Base-by-base conservation (phyloP, 2,888 invertebrate genomes). In the Leptinotarsa rubiginosa region DNA sequence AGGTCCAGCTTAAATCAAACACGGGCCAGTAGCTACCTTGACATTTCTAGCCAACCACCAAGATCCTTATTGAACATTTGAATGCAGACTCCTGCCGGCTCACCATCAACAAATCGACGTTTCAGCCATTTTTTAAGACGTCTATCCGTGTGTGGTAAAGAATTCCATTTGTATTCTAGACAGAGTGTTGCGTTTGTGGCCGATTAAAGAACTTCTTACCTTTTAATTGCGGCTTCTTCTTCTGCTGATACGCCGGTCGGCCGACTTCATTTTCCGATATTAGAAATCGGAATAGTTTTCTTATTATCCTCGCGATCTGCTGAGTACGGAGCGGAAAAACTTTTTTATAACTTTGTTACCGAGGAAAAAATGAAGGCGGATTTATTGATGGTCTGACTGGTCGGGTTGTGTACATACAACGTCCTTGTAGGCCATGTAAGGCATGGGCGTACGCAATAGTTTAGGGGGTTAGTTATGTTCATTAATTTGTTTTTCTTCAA, bases 131-230 rank as follows among this genome's bases (percentile, higher is more conserved):
- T 73, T 73, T 73, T 54, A 22, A 67, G n/a, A 18, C 25, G 69
- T 65, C 71, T 66, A 75, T 54, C 72, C 75, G 75, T 79, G 79
- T 79, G 79, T 78, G 79, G 79, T 56, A 75, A 66, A 73, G 70
- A 74, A 77, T 73, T 73, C 75, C 77, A 81, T 83, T 83, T 81
- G 81, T 83, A 83, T 83, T 82, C 82, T 77, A 79, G 77, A 70
- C 79, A 74, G 76, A 76, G 78, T 78, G 79, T 78, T 78, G 76
- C 68, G 62, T 69, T 75, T 76, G 70, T 78, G 74, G 77, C 75
- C 70, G 68, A 68, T 68, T 54, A 68, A 65, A 62, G 64, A 70
- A 54, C 67, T 64, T 71, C 71, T 76, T 72, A 72, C 72, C 72
- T 72, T 78, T 83, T 83, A 83, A 83, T 82, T 83, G 81, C 78